Evolutionary conservation across 1,140 invertebrate species (phyloP), one percentile per base, ranked within the genome.

Genomic region (Hypothenemus hampei): DNA sequence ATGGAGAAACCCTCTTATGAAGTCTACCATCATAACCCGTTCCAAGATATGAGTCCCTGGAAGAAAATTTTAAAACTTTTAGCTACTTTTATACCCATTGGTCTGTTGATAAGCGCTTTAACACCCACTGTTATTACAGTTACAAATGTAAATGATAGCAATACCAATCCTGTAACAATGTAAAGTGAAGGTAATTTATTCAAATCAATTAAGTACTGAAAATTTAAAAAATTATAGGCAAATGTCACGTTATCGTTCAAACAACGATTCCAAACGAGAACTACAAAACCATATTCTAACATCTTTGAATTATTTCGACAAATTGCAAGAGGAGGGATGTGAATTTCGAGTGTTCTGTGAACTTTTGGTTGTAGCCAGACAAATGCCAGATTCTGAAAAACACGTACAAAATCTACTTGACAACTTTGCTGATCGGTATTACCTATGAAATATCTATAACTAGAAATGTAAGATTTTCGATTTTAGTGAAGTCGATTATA

Each of bases 41-140:
- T 23, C n/a, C 19, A 52, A 8, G 50, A 23, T 15, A 8, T 48
- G n/a, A 53, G 45, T 26, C 73, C 76, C 0, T 77, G 73, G 75
- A 73, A 73, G 60, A 73, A 73, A 45, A 63, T 78, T 8, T 63
- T 78, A 1, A 72, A 74, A 47, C 67, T 79, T 58, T 64, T 78
- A 39, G 75, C 76, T 3, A 73, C 78, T 16, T 68, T 78, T 55
- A 69, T 81, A 36, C 78, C 78, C 0, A 74, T 79, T 10, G 78
- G 78, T 0, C 65, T 80, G 23, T 72, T 81, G 53, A 71, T 80
- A 19, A 78, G 78, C 15, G 77, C 78, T 0, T 65, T 80, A 24
- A 77, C 78, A 0, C 78, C 78, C 3, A 75, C 65, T 40, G 63
- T 81, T 52, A 72, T 81, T 50, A 77, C 71, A 39, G 68, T 81